phyloP scores from a whole-genome alignment of 2,113 vertebrate species.

The Ranitomeya imitator region DNA sequence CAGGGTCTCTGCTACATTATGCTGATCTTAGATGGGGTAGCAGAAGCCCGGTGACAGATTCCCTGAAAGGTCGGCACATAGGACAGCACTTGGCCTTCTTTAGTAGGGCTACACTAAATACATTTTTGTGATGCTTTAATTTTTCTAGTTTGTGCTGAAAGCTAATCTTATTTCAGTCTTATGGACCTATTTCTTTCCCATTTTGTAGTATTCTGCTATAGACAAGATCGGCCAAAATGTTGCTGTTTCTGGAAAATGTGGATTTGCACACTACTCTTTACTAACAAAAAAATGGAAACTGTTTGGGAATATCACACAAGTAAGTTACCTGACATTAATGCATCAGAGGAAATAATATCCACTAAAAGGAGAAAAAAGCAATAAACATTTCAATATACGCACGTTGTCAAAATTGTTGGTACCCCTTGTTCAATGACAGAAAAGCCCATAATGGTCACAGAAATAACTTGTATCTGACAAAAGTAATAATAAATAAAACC shows the following conservation, averaged over 20 bases:
- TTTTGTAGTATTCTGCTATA: constrained; percentile 89
- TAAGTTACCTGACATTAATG: constrained; percentile 58
- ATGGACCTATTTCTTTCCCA: neutral
- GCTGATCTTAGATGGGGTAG: too few relatives aligned
- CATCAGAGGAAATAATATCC: neutral
- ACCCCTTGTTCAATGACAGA: too few relatives aligned
- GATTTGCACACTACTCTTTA: constrained; percentile 97
- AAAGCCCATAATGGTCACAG: too few relatives aligned
- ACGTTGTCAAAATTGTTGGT: too few relatives aligned
- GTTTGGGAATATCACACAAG: constrained; percentile 98
- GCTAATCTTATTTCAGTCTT: neutral
- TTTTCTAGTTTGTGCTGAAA: neutral
- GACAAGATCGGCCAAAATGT: constrained; percentile 93
- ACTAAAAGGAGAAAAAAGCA: neutral
- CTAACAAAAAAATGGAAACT: constrained; percentile 97
- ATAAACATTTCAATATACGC: neutral
- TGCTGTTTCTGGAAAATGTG: constrained; percentile 92
- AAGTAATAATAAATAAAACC: too few relatives aligned
- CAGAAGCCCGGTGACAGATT: too few relatives aligned
- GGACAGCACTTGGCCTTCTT: too few relatives aligned
- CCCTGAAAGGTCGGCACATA: too few relatives aligned
- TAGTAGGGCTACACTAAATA: neutral
- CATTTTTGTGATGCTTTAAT: neutral
- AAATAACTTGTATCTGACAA: too few relatives aligned
- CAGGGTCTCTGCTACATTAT: too few relatives aligned